phyloP scores from a whole-genome alignment of 2,113 vertebrate genomes.

The Salvelinus sp. region DNA sequence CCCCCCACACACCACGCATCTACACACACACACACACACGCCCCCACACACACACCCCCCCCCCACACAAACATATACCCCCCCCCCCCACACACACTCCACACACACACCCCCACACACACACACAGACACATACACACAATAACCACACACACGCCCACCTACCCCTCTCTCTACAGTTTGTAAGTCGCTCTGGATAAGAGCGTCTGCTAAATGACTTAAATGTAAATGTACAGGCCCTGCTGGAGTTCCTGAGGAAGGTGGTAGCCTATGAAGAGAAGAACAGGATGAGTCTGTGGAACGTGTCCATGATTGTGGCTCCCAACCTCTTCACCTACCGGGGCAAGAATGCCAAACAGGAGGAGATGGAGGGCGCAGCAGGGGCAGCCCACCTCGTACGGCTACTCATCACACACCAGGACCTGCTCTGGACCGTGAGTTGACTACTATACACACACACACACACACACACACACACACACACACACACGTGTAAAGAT shows the following conservation, averaged over 20 bases:
- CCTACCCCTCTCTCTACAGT: not conserved
- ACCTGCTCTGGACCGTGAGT: conserved; percentile 91
- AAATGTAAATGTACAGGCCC: conserved; percentile 69
- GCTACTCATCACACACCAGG: conserved; percentile 88
- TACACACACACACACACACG: no score
- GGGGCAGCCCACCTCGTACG: conserved; percentile 84
- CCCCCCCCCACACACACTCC: no score
- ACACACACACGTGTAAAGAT: no score
- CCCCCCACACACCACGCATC: no score
- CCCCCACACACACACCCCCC: no score
- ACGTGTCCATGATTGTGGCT: conserved; percentile 94
- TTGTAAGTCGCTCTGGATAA: no score
- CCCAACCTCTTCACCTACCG: conserved; percentile 88
- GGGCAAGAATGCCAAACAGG: conserved; percentile 77
- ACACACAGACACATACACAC: not conserved
- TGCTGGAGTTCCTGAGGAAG: conserved; percentile 88
- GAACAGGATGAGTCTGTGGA: conserved; percentile 95
- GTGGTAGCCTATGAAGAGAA: conserved; percentile 88
- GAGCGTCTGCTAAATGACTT: no score
- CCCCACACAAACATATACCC: no score
- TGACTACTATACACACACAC: no score
- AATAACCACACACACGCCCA: not conserved
- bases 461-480: no score
- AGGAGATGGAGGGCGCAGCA: conserved; percentile 85
- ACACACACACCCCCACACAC: not conserved